Conservation (phyloP, 2,113 vertebrate species). For the Mohoua ochrocephala region DNA sequence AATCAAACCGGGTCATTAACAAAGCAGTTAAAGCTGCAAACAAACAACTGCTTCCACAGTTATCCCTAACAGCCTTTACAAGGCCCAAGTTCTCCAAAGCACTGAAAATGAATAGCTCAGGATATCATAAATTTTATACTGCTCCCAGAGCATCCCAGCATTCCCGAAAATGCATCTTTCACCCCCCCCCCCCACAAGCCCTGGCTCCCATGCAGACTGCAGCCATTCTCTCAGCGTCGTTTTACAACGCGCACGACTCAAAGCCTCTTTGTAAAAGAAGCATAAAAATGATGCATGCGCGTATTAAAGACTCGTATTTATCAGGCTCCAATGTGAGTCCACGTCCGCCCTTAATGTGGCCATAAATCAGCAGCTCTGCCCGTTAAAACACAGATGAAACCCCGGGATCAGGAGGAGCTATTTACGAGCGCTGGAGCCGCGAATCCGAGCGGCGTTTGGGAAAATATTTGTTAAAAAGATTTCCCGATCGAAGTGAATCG, state of each 20-base stretch:
- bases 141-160: constrained; percentile 1
- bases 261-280: constrained; percentile 57
- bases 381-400: neutral
- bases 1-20: constrained; percentile 7
- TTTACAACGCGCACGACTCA: constrained; percentile 50
- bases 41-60: constrained; percentile 7
- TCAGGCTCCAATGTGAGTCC: constrained; percentile 53
- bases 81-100: neutral
- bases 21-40: constrained; percentile 13
- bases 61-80: neutral
- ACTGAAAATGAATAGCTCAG: constrained; percentile 43
- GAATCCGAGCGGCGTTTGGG: neutral
- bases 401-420: neutral
- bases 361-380: constrained; percentile 44
- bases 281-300: constrained; percentile 67
- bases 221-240: constrained; percentile 1
- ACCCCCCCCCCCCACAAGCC: neutral
- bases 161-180: constrained; percentile 21
- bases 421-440: neutral
- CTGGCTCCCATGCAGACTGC: constrained; percentile 28
- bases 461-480: neutral
- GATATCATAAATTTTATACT: constrained; percentile 27
- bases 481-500: neutral
- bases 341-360: neutral
- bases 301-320: constrained; percentile 57